phyloP scores from a whole-genome alignment of 2,888 invertebrate species.

The Amphiduros pacificus region DNA sequence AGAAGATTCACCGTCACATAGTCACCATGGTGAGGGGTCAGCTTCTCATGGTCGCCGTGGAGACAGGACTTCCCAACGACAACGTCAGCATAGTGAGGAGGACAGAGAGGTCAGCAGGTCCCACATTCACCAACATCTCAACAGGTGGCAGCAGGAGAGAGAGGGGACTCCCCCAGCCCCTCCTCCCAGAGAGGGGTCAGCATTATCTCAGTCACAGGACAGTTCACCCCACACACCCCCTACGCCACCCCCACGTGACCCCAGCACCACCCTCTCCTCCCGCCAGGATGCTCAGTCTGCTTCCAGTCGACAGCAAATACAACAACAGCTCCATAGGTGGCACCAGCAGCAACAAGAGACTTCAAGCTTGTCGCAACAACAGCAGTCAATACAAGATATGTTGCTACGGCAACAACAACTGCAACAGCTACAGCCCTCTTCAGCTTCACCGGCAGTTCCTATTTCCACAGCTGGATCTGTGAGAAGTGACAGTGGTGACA shows the following conservation, averaged over 20 bases:
- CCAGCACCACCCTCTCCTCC: not conserved
- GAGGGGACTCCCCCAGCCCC: constrained; percentile 4
- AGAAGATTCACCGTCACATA: no score
- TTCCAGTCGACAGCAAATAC: constrained; percentile 44
- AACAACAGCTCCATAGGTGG: constrained; percentile 51
- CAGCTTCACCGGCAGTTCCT: not conserved
- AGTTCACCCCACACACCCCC: not conserved
- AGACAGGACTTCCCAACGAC: no score
- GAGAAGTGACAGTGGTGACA: not conserved
- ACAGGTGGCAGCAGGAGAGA: not conserved
- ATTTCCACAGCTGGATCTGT: not conserved
- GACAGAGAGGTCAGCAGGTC: not conserved
- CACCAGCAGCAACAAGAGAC: constrained; percentile 42
- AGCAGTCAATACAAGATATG: not conserved
- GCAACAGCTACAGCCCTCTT: constrained; percentile 5
- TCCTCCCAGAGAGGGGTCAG: constrained; percentile 8
- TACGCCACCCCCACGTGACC: constrained; percentile 1
- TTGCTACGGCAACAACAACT: not conserved
- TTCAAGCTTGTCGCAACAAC: constrained; percentile 2
- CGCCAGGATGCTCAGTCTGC: not conserved
- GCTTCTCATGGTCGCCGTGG: no score
- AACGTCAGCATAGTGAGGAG: no score
- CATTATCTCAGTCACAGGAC: not conserved
- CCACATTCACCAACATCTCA: not conserved
- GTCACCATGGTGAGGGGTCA: no score